phyloP scores from a whole-genome alignment of 2,113 vertebrate species.

The Chloropsis cyanopogon region DNA sequence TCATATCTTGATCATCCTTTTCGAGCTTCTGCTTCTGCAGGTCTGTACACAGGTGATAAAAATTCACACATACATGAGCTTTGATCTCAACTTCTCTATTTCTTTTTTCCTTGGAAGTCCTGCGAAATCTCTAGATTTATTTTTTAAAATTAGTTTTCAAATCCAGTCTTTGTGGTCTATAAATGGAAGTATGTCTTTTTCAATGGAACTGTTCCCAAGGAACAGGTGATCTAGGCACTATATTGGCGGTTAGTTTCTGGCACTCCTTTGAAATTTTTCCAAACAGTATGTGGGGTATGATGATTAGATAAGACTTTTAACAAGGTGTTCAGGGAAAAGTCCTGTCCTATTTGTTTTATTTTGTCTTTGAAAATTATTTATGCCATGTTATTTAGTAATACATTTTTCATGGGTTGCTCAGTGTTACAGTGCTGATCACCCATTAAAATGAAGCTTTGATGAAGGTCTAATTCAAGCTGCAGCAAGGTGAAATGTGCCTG shows the following conservation, averaged over 20 bases:
- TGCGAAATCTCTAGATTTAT: not conserved
- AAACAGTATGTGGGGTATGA: not conserved
- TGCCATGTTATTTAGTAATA: not conserved
- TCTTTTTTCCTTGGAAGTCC: not conserved
- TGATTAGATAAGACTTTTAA: not conserved
- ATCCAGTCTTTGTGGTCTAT: not conserved
- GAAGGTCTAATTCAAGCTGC: not conserved
- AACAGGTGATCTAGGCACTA: not conserved
- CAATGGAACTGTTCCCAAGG: not conserved
- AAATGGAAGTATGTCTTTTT: not conserved
- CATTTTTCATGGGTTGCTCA: not conserved
- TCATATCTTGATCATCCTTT: not conserved
- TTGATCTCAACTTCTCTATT: not conserved
- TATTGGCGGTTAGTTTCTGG: not conserved
- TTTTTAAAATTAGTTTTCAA: not conserved
- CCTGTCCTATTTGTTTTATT: not conserved
- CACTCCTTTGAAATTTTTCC: not conserved
- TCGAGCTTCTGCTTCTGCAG: not conserved
- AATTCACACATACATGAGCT: not conserved
- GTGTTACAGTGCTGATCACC: not conserved
- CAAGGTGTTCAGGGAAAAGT: not conserved
- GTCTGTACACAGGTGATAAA: not conserved
- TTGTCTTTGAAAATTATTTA: not conserved
- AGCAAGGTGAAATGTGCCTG: not conserved
- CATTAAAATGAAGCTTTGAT: not conserved